Conservation (phyloP, 2,797 vertebrate genomes). For the Anniella stebbinsi region DNA sequence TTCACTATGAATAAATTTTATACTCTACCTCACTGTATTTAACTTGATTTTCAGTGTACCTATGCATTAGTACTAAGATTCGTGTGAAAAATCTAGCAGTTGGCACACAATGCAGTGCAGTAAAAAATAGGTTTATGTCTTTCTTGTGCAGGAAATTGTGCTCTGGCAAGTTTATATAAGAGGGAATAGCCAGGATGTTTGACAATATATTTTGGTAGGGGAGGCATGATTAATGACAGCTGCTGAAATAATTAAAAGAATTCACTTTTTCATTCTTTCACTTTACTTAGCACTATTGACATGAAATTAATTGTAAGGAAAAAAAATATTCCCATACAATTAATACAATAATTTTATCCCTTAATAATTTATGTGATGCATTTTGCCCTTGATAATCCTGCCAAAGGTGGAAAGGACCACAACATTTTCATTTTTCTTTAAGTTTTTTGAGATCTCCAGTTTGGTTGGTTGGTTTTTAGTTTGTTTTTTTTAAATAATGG, state of each 20-base stretch:
- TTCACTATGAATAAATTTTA: constrained; percentile 11
- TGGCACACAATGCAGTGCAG: constrained; percentile 9
- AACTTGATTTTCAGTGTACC: not conserved
- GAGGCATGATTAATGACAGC: constrained; percentile 25
- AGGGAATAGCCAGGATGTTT: constrained; percentile 28
- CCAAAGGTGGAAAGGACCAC: not conserved
- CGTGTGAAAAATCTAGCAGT: not conserved
- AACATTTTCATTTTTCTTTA: constrained; percentile 1
- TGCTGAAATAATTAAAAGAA: constrained; percentile 37
- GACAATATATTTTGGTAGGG: constrained; percentile 23
- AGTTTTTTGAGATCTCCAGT: not conserved
- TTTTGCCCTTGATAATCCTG: constrained; percentile 22
- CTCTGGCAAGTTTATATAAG: constrained; percentile 40
- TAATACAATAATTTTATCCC: not conserved
- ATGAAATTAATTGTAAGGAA: constrained; percentile 39
- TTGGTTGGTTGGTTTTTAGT: not conserved
- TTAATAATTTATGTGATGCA: not conserved
- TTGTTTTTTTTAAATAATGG: constrained; percentile 1
- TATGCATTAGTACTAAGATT: not conserved
- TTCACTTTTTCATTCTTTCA: constrained; percentile 9
- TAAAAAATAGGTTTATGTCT: not conserved
- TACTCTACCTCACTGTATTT: not conserved
- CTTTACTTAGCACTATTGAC: constrained; percentile 2
- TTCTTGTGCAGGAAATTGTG: not conserved
- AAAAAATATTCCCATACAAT: constrained; percentile 24